Conservation (phyloP, 2,797 vertebrate genomes). For the Aldrovandia affinis region DNA sequence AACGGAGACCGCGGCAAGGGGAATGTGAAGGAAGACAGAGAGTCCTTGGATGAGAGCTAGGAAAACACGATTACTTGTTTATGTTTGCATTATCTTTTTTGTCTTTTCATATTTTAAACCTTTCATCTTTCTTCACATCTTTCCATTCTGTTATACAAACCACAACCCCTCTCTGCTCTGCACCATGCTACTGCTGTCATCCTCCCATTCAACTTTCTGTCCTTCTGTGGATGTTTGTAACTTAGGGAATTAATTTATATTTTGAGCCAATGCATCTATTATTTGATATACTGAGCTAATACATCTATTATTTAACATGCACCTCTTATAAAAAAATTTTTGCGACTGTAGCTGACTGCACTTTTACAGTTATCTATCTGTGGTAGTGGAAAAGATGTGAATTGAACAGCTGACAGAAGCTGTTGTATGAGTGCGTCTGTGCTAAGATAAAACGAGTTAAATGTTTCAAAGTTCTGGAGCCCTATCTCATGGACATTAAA, state of each 20-base stretch:
- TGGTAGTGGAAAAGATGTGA: background rate
- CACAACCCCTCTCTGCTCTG: background rate
- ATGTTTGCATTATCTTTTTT: background rate
- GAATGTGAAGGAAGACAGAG: background rate
- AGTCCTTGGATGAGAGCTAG: constrained; percentile 21
- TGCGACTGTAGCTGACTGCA: background rate
- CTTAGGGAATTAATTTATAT: background rate
- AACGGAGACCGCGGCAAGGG: background rate
- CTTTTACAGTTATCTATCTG: no score
- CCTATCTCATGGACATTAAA: background rate
- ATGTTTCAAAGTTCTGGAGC: background rate
- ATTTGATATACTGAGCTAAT: background rate
- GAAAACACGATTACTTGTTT: background rate
- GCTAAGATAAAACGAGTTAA: background rate
- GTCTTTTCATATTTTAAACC: constrained; percentile 31
- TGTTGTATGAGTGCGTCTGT: background rate
- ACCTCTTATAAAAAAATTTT: background rate
- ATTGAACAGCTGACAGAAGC: background rate
- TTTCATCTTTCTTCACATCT: constrained; percentile 39
- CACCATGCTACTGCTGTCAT: background rate
- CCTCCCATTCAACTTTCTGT: constrained; percentile 23
- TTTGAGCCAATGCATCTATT: background rate
- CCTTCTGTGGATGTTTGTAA: constrained; percentile 11
- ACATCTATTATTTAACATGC: background rate
- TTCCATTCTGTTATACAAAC: background rate